Conservation (phyloP, 2,113 vertebrate species). For the Channa maculata region DNA sequence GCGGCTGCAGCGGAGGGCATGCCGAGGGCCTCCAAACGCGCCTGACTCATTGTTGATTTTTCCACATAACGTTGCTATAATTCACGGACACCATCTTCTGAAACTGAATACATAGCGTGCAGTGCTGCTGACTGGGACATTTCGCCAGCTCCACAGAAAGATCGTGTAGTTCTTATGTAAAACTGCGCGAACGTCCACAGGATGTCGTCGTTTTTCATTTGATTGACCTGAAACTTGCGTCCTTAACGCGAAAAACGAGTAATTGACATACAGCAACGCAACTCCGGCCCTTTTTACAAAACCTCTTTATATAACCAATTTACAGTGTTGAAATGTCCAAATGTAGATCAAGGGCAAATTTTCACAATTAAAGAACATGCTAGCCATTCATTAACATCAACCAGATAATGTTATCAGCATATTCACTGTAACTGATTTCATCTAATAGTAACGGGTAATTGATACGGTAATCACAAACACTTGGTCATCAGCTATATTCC, state of each 20-base stretch:
- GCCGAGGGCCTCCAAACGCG: slow-evolving; percentile 45
- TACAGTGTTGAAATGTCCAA: rapidly evolving
- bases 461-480: no score
- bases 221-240: slow-evolving; percentile 5
- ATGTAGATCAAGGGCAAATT: not conserved
- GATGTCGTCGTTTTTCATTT: slow-evolving; percentile 30
- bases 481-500: no score
- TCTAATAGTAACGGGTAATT: no score
- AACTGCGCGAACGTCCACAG: not conserved
- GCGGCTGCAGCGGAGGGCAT: slow-evolving; percentile 42
- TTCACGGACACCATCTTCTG: slow-evolving; percentile 30
- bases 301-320: rapidly evolving
- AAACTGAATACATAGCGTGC: not conserved
- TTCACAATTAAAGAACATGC: not conserved
- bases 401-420: not conserved
- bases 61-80: slow-evolving; percentile 22
- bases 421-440: not conserved
- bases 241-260: slow-evolving; percentile 9
- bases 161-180: slow-evolving; percentile 54
- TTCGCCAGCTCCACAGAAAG: slow-evolving; percentile 49
- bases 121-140: slow-evolving; percentile 18
- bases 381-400: not conserved
- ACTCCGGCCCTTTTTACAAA: no score
- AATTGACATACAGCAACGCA: rapidly evolving
- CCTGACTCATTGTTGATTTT: slow-evolving; percentile 56